phyloP scores from a whole-genome alignment of 1,140 invertebrate genomes.

The Sycobia sp. region DNA sequence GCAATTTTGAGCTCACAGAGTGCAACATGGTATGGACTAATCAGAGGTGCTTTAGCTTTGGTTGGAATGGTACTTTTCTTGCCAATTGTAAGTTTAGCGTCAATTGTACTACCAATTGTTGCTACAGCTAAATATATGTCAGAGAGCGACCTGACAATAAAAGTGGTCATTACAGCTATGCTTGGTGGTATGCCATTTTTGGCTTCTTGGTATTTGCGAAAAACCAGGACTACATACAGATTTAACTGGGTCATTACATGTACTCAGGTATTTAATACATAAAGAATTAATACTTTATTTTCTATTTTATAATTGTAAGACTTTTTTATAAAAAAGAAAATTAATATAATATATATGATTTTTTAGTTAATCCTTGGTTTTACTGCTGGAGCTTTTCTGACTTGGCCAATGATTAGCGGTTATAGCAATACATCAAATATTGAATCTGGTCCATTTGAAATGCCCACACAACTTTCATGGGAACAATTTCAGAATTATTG shows the following conservation, averaged over 20 bases:
- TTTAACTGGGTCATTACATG: constrained; percentile 70
- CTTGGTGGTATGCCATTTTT: constrained; percentile 65
- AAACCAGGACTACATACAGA: constrained; percentile 57
- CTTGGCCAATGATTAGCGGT: constrained; percentile 59
- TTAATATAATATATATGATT: constrained; percentile 1
- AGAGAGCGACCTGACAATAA: constrained; percentile 68
- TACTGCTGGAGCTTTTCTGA: constrained; percentile 57
- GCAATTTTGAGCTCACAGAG: constrained; percentile 79
- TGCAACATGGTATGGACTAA: constrained; percentile 79
- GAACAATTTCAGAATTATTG: constrained; percentile 76
- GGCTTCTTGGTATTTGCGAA: constrained; percentile 70
- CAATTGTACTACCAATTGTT: constrained; percentile 73
- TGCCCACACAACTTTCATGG: constrained; percentile 62
- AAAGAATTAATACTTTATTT: background rate
- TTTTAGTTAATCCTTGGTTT: constrained; percentile 50
- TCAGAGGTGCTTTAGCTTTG: constrained; percentile 75
- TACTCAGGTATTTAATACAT: constrained; percentile 62
- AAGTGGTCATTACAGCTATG: constrained; percentile 63
- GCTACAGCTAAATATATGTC: constrained; percentile 74
- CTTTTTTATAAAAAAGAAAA: too few species aligned
- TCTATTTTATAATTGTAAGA: too few species aligned
- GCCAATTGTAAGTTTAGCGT: constrained; percentile 76
- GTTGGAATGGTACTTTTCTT: constrained; percentile 78
- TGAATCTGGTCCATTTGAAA: constrained; percentile 40
- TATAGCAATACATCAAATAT: constrained; percentile 48